Percentiles rank a stretch among this genome's conserved stretches.
Evolutionary conservation across 2,888 invertebrate genomes (phyloP).

Genomic region (Coleophora flavipennella): DNA sequence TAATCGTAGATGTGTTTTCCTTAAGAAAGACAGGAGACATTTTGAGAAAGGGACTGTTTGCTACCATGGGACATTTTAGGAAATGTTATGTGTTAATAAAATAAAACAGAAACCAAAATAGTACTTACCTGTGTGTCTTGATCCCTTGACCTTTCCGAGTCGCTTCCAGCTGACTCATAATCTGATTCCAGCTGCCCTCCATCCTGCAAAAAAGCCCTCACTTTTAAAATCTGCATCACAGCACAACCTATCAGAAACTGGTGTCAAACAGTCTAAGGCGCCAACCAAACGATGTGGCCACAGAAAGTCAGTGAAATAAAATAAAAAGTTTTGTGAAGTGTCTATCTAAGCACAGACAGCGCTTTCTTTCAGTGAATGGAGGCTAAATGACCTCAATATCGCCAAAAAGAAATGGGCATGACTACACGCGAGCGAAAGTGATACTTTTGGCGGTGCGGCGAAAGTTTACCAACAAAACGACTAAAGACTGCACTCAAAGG

Average conservation of each 20-base stretch:
- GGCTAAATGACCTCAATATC: constrained; percentile 62
- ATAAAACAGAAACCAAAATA: constrained; percentile 4
- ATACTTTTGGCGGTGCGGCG: constrained; percentile 58
- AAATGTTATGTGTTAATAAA: neutral
- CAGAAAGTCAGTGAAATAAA: constrained; percentile 37
- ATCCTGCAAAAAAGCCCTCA: constrained; percentile 60
- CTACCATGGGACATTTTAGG: neutral
- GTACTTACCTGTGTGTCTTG: constrained; percentile 79
- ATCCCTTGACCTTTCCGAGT: constrained; percentile 73
- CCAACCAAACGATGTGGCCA: constrained; percentile 35
- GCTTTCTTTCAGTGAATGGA: constrained; percentile 50
- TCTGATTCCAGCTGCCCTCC: constrained; percentile 54
- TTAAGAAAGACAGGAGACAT: too few species aligned
- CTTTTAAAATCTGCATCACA: constrained; percentile 57
- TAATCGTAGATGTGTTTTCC: too few species aligned
- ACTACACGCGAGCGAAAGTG: constrained; percentile 66
- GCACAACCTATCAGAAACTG: constrained; percentile 9
- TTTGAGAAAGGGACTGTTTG: too few species aligned
- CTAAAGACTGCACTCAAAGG: constrained; percentile 6
- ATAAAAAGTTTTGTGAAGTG: constrained; percentile 18
- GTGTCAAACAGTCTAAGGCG: constrained; percentile 6
- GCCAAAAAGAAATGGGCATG: constrained; percentile 64
- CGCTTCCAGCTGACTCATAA: constrained; percentile 66
- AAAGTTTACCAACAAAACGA: constrained; percentile 33
- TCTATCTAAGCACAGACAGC: constrained; percentile 7